A percentile compares a stretch with the other conserved stretches of the same genome.
Conservation (phyloP, 2,113 vertebrate genomes). For the Empidonax alnorum region DNA sequence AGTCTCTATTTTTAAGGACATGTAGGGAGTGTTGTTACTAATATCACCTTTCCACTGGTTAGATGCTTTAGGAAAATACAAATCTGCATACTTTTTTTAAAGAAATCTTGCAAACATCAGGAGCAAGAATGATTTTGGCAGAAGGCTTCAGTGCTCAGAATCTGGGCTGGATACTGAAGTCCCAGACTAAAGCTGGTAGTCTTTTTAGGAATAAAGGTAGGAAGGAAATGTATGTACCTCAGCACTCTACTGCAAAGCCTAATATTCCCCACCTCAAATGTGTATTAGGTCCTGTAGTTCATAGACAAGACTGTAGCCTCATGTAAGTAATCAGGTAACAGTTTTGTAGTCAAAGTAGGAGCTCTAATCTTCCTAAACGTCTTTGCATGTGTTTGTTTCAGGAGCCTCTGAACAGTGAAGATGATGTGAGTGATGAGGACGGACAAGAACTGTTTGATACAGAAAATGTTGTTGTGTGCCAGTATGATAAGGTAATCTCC, state of each 20-base stretch:
- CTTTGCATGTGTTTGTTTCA: conserved; percentile 50
- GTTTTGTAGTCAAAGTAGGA: background rate
- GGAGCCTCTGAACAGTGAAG: conserved; percentile 96
- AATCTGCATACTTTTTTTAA: background rate
- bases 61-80: background rate
- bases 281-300: background rate
- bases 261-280: background rate
- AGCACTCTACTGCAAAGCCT: background rate
- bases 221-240: background rate
- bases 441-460: conserved; percentile 98
- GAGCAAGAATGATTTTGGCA: background rate
- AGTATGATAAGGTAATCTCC: conserved; percentile 93
- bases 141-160: background rate
- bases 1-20: background rate
- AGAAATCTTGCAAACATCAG: background rate
- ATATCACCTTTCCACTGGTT: background rate
- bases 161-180: background rate
- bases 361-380: background rate
- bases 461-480: conserved; percentile 98
- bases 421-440: conserved; percentile 97
- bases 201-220: background rate
- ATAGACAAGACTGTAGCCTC: background rate
- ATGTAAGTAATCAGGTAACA: background rate
- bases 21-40: background rate
- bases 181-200: background rate